Base-by-base conservation (phyloP, 2,113 vertebrate species). In the Camelus bactrianus region DNA sequence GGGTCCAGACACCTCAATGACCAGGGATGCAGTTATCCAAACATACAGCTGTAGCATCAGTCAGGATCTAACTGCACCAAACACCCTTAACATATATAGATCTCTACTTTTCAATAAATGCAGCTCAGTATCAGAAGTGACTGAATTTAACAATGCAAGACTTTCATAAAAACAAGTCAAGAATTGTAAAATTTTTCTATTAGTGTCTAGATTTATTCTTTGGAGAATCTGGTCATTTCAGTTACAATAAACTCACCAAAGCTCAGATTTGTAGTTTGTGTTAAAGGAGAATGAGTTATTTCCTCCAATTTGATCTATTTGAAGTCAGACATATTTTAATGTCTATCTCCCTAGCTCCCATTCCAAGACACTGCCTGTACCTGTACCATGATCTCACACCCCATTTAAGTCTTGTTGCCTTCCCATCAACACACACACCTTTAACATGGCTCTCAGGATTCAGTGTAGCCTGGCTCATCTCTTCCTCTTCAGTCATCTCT, bases 41-140 rank as follows among this genome's bases (percentile, higher is more conserved):
- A 35, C 11, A 26, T 24, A 24, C 6, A 80, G 28, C 17, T 56
- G 26, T 2, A 8, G 19, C 13, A 2, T 24, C 0, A 52, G 2
- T 67, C 42, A 91, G 30, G n/a, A 6, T 9, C 2, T 42, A 56
- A 38, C 8, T 4, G 6, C 84, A 5, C 3, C 4, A 2, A 22
- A 19, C 2, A 56, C 6, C 38, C 46, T 56, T 35, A 50, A 35
- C 52, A 20, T 54, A 72, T 28, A 60, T 1, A 50, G 32, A 8
- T 56, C 16, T 30, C 5, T 46, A 13, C 15, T 67, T 32, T 70
- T 48, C 28, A 48, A 58, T n/a, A 83, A 67, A 4, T 6, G 9
- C 1, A 80, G 6, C n/a, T 64, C 69, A 60, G 16, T 28, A 20
- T 3, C 12, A 75, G 32, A 67, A 72, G 48, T 26, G 22, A 64